Evolutionary conservation across 2,888 invertebrate genomes (phyloP), one percentile per base, ranked within the genome.

Genomic region (Bellardia pandia): DNA sequence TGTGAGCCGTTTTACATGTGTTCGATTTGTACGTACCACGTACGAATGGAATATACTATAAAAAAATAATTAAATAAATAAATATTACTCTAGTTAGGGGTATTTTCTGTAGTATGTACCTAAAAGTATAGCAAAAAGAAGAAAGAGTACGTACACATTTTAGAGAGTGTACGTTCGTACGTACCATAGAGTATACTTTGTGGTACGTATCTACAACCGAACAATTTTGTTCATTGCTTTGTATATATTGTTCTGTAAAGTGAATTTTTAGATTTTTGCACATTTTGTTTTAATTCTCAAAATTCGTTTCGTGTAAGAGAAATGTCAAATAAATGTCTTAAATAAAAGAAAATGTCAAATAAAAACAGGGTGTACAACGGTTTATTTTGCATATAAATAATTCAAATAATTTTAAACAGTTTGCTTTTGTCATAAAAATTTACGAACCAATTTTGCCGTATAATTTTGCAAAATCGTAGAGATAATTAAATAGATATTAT

Each of bases 311-410:
- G 62, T 11, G 7, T 33, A 45, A 23, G 51, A 72, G 68, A 23
- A 78, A 81, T 58, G 8, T 7, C 8, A 8, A 74, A 85, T 78
- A 86, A 89, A 88, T 71, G 85, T 86, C 75, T 68, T 42, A 5
- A 60, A 33, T 3, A 76, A 69, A 85, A 69, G 37, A 9, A 78
- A 86, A 82, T 64, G 86, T 82, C 86, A 88, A 82, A 76, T 40
- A 68, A 64, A 69, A 68, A 86, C 85, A 86, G 81, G 85, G 62
- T 76, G 77, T 58, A 40, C 66, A 37, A 33, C 14, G 9, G 6
- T 68, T 40, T 68, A 11, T 56, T 40, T 5, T 51, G 8, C 13
- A 66, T 23, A 3, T 11, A 45, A 45, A 45, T 13, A 13, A 45
- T 45, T 45, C 23, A 56, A 56, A 56, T 23, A 6, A 56, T 8